Evolutionary conservation across 1,140 invertebrate species (phyloP), one percentile per base, ranked within the genome.

Genomic region (Papilio aristodemus): DNA sequence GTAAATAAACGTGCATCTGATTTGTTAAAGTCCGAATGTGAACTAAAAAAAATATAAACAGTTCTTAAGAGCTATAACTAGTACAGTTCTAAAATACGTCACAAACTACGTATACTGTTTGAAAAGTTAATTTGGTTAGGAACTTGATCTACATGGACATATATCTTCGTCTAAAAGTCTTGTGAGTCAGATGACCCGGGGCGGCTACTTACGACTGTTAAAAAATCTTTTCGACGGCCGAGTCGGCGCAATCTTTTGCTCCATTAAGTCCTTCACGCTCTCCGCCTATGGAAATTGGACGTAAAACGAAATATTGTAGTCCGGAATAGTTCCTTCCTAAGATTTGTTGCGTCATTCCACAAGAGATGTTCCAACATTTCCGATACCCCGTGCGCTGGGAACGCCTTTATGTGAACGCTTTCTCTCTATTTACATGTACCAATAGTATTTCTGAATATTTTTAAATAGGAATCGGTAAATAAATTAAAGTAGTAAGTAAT

Each of bases 271-370:
- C 74, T 87, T 86, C 84, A 87, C 84, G 85, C 81, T 83, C 76
- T 75, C 74, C 84, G 85, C 78, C 78, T 86, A 87, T 87, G 85
- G 84, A 87, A 86, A 87, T 87, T 87, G 85, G 80, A 85, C 81
- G 81, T 80, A 80, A 84, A 86, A 81, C 80, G 82, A 85, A 86
- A 85, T 84, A 82, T 81, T 80, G 78, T 84, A 71, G 71, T 83
- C 63, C 74, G 71, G 68, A 79, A 84, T 83, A 81, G 78, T 86
- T 80, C 62, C 62, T 64, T 64, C 17, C 62, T 64, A 64, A 64
- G 62, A 64, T 43, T 64, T 64, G 62, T 64, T 64, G 62, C 62
- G 62, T 64, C 39, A 64, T 64, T 64, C 62, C 62, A 62, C 17
- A 25, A 22, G 62, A 64, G 62, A 64, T 43, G 39, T 19, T 64